Percentiles rank a stretch among this genome's conserved stretches.
These are phyloP conservation scores for Phalacrocorax carbo DNA, from an alignment of 2,113 vertebrate genomes.

Conservation along the genomic window DNA sequence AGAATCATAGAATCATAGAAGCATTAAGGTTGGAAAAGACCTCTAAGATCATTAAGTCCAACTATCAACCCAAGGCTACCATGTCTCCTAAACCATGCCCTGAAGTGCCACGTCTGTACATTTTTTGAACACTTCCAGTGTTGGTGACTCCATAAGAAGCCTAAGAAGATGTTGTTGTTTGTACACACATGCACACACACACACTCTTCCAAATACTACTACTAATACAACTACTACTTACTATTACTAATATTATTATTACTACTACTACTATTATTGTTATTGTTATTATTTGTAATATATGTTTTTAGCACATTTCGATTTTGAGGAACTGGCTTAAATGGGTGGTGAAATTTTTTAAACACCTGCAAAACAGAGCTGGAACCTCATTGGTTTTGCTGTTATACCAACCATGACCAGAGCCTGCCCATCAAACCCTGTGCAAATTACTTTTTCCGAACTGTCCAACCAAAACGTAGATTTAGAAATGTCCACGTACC, in stretches of 20 bases:
- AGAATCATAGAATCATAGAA: too few species aligned
- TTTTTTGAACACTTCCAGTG: too few species aligned
- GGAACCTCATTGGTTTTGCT: background rate
- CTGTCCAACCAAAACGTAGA: background rate
- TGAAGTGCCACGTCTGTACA: too few species aligned
- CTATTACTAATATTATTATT: background rate
- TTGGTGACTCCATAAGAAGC: too few species aligned
- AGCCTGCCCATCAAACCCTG: background rate
- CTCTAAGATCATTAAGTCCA: too few species aligned
- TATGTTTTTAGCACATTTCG: background rate
- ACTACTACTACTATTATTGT: too few species aligned
- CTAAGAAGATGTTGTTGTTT: background rate
- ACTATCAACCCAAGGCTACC: too few species aligned
- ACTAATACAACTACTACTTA: background rate
- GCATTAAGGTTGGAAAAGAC: too few species aligned
- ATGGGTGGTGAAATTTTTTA: background rate
- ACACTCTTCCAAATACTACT: background rate
- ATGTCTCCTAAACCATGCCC: too few species aligned
- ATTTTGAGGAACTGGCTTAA: background rate
- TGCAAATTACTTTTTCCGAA: background rate
- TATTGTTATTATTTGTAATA: background rate
- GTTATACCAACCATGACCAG: background rate
- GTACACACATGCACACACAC: rapidly evolving
- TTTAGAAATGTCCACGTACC: background rate
- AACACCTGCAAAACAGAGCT: background rate